Evolutionary conservation across 92 coral and sea anemone species (phyloP), one percentile per base, ranked within the genome.

Genomic region (Virgularia gustaviana): DNA sequence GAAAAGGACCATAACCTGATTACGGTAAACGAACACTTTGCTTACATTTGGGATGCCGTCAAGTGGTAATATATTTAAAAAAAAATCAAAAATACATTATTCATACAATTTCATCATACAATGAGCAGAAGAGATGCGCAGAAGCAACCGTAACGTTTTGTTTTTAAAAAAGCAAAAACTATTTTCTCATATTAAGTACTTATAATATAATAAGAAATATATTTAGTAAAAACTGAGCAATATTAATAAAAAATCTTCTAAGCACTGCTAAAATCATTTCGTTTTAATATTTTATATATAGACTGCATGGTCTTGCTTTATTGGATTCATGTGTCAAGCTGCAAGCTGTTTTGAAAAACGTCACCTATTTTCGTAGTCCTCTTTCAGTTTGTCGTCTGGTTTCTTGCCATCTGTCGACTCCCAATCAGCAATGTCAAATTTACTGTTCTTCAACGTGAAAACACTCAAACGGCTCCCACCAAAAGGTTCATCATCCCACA

Each of bases 401-500:
- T 49, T 35, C 36, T 49, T 68, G 2, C 43, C 10, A 6, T 68
- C 75, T n/a, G 47, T 53, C 22, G 75, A 23, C 9, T 59, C 19
- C 28, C 51, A 59, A 59, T 61, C 49, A 55, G 47, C 75, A 1
- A 68, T 68, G 36, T 68, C 75, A 49, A 68, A 68, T 49, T 68
- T 68, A 61, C 61, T 68, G 75, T 68, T 68, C 24, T 68, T 68
- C n/a, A 68, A 12, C 31, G 75, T 68, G 25, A 68, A 68, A 22
- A 68, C 75, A 18, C 75, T 68, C n/a, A 68, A 22, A 10, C 36
- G 31, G 25, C 75, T 68, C 0, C 75, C 75, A 13, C 75, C 75
- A 68, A 68, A 68, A 15, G 75, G 75, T 49, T 68, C 61, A n/a
- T n/a, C n/a, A 11, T 68, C 75, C 75, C 75, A 68, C 0, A 61